Conservation (phyloP, 2,113 vertebrate species). For the Capricornis sumatraensis region DNA sequence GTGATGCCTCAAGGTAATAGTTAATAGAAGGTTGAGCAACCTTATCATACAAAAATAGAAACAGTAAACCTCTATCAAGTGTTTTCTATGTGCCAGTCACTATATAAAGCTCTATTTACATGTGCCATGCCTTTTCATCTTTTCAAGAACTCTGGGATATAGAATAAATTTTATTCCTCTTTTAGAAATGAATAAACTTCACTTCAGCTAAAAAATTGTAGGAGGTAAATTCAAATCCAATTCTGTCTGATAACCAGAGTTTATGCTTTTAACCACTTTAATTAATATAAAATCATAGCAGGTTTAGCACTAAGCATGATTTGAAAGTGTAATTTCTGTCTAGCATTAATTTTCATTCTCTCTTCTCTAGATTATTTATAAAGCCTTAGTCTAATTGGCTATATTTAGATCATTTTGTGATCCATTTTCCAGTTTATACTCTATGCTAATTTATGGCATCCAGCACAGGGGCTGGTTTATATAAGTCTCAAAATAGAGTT, state of each 20-base stretch:
- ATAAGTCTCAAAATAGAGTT: background rate
- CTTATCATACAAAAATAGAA: background rate
- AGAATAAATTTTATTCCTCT: background rate
- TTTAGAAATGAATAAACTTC: background rate
- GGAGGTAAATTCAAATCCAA: background rate
- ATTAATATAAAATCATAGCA: background rate
- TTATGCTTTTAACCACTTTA: background rate
- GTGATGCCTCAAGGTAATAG: background rate
- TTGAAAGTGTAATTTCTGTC: background rate
- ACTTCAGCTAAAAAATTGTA: background rate
- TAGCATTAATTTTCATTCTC: background rate
- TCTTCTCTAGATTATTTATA: background rate
- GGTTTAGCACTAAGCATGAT: background rate
- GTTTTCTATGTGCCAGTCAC: background rate
- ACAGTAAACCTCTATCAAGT: background rate
- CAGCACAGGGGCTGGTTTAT: background rate
- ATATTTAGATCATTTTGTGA: background rate
- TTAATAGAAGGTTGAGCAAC: background rate
- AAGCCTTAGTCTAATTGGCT: background rate
- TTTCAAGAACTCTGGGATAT: background rate
- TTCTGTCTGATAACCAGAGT: background rate
- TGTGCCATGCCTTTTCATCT: background rate
- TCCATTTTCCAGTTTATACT: background rate
- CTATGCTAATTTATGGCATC: background rate
- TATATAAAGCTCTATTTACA: background rate